Percentiles rank a stretch among this genome's conserved stretches.
phyloP scores from a whole-genome alignment of 2,888 invertebrate genomes.

The Drosophila algonquin region DNA sequence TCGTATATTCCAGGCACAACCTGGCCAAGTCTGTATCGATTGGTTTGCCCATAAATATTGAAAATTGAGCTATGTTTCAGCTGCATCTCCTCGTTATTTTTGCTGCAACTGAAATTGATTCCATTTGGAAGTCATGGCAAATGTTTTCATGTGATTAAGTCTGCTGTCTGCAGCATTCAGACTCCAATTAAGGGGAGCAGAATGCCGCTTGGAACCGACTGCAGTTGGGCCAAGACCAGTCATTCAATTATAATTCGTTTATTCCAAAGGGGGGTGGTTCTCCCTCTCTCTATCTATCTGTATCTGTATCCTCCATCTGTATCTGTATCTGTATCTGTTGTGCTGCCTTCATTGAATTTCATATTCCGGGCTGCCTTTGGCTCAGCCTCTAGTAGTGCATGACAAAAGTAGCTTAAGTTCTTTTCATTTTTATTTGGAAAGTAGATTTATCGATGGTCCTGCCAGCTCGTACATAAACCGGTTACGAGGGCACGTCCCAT shows the following conservation, averaged over 20 bases:
- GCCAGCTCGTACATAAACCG: conserved; percentile 36
- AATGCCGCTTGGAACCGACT: conserved; percentile 1
- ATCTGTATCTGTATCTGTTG: conserved; percentile 14
- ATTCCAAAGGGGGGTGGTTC: not conserved
- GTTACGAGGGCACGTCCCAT: conserved; percentile 37
- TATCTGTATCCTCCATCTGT: not conserved
- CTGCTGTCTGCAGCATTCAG: not conserved
- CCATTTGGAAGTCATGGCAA: conserved; percentile 11
- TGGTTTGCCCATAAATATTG: not conserved
- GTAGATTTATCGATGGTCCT: conserved; percentile 48
- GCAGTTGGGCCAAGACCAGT: conserved; percentile 6
- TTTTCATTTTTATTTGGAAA: conserved; percentile 21
- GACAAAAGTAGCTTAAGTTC: conserved; percentile 68
- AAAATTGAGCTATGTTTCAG: not conserved
- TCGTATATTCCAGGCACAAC: not conserved
- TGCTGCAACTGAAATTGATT: not conserved
- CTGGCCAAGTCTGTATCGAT: not conserved
- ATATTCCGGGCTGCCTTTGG: conserved; percentile 7
- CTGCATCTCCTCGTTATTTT: not conserved
- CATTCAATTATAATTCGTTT: conserved; percentile 10
- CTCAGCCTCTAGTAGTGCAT: conserved; percentile 40
- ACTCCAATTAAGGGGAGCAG: conserved; percentile 29
- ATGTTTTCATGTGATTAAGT: conserved; percentile 1
- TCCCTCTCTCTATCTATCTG: not conserved
- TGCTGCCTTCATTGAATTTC: conserved; percentile 15